Evolutionary conservation across 2,797 vertebrate species (phyloP).

Genomic region (Rhynchotus rufescens): DNA sequence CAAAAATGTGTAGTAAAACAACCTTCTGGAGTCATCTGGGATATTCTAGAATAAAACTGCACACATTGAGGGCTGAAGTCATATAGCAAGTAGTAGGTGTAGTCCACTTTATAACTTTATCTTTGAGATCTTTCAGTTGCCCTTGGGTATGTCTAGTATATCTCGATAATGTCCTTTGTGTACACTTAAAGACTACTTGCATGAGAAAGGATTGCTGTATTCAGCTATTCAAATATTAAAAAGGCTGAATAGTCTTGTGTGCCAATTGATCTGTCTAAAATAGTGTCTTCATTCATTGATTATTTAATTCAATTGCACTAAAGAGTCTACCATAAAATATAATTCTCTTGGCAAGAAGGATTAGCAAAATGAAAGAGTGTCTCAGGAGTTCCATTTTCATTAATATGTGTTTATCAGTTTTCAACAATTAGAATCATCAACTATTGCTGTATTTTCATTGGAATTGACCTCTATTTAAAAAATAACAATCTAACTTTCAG

Average conservation of each 20-base stretch:
- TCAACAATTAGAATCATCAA: not conserved
- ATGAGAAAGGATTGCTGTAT: not conserved
- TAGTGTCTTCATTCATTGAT: not conserved
- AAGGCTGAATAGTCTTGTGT: not conserved
- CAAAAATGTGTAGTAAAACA: not conserved
- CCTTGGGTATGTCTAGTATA: not conserved
- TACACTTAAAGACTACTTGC: not conserved
- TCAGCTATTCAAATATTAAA: not conserved
- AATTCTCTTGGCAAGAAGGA: not conserved
- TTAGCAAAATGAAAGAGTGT: not conserved
- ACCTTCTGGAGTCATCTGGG: not conserved
- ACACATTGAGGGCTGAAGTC: not conserved
- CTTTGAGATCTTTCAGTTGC: not conserved
- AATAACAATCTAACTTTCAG: not conserved
- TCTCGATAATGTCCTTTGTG: not conserved
- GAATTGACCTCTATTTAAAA: not conserved
- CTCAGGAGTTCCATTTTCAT: not conserved
- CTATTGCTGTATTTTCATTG: not conserved
- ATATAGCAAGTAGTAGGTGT: not conserved
- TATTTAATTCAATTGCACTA: not conserved
- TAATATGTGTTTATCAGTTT: not conserved
- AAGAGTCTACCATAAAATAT: not conserved
- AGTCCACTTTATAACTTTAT: not conserved
- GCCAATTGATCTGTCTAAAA: not conserved
- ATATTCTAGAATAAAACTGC: not conserved